These are phyloP conservation scores for Argya squamiceps DNA, from an alignment of 2,797 vertebrate species.

Conservation along the genomic window DNA sequence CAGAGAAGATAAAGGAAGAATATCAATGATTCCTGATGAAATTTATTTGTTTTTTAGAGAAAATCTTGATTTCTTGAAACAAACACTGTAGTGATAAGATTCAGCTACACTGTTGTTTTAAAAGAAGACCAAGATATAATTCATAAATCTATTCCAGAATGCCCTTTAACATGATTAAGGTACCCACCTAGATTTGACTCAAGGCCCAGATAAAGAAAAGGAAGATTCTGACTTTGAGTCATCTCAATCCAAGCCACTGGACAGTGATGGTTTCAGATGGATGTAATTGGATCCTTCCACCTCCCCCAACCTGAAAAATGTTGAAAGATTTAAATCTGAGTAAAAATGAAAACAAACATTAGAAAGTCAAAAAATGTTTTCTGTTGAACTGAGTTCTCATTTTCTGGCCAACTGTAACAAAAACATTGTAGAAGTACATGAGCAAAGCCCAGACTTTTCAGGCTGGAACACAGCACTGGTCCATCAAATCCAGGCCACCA, in stretches of 20 bases:
- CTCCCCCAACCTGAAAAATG: constrained; percentile 24
- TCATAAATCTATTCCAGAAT: neutral
- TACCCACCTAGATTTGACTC: constrained; percentile 44
- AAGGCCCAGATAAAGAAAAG: constrained; percentile 24
- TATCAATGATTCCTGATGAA: neutral
- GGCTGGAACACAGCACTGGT: neutral
- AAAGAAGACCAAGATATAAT: neutral
- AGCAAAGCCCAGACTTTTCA: constrained; percentile 30
- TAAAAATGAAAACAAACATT: constrained; percentile 66
- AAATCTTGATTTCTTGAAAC: neutral
- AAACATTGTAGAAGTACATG: neutral
- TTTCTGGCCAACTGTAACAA: constrained; percentile 45
- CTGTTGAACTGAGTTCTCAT: constrained; percentile 20
- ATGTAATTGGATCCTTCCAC: constrained; percentile 18
- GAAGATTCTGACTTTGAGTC: neutral
- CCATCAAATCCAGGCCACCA: neutral
- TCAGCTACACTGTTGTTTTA: neutral
- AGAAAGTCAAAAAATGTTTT: constrained; percentile 57
- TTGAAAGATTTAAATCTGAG: constrained; percentile 41
- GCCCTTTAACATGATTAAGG: neutral
- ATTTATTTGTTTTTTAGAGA: neutral
- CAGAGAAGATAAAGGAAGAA: neutral
- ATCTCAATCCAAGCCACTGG: constrained; percentile 46
- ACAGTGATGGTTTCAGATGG: constrained; percentile 6
- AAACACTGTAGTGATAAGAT: neutral